These are phyloP conservation scores for Agapornis canus DNA, from an alignment of 2,797 vertebrate genomes.

Conservation along the genomic window DNA sequence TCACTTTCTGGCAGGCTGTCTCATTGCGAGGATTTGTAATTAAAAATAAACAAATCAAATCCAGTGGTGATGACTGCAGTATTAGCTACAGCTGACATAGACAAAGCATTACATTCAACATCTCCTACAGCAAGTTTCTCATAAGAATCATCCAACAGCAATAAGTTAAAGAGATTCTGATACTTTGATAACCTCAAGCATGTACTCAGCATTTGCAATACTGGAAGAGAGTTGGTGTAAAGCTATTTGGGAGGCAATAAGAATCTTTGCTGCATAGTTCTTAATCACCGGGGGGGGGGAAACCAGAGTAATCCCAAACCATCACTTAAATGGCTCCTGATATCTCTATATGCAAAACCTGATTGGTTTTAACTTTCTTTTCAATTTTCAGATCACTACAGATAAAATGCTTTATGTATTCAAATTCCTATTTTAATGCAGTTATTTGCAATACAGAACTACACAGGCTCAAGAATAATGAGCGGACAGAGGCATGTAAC, in stretches of 20 bases:
- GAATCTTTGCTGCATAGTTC: neutral
- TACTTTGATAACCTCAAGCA: neutral
- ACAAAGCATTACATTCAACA: neutral
- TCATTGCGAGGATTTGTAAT: neutral
- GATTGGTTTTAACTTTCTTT: neutral
- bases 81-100: neutral
- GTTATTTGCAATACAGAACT: neutral
- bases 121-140: neutral
- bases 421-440: neutral
- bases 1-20: neutral
- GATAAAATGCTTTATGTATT: neutral
- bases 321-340: neutral
- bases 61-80: neutral
- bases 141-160: neutral
- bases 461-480: neutral
- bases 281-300: neutral
- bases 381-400: neutral
- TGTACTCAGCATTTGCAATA: neutral
- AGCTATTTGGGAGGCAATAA: neutral
- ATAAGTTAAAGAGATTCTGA: neutral
- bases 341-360: neutral
- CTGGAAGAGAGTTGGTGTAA: neutral
- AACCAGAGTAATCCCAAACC: neutral
- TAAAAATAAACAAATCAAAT: neutral
- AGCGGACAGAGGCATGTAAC: neutral